Evolutionary conservation across 2,797 vertebrate species (phyloP).

Genomic region (Hoplostethus atlanticus): DNA sequence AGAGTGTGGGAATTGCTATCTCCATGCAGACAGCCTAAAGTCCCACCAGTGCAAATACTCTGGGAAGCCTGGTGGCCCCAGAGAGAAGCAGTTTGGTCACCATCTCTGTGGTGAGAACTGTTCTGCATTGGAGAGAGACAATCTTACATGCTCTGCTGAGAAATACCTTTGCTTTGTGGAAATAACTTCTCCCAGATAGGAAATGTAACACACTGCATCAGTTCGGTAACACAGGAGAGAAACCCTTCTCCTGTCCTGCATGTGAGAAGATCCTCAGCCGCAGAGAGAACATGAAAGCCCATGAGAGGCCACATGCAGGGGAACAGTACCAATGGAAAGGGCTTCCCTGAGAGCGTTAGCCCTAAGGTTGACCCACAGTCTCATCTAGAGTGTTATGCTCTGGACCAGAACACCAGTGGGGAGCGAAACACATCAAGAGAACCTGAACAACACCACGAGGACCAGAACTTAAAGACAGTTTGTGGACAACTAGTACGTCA

Average conservation of each 20-base stretch:
- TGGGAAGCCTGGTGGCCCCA: conserved; percentile 19
- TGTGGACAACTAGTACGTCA: conserved; percentile 59
- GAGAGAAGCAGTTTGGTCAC: background rate
- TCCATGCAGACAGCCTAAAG: background rate
- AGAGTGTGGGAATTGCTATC: conserved; percentile 5
- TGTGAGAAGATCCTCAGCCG: conserved; percentile 5
- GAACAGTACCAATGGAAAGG: background rate
- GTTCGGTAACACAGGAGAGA: conserved; percentile 48
- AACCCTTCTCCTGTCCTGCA: conserved; percentile 8
- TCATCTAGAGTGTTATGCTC: background rate
- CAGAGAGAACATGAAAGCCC: conserved; percentile 24
- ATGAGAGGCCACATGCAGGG: conserved; percentile 15
- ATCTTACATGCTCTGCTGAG: conserved; percentile 25
- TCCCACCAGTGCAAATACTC: background rate
- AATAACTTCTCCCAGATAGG: conserved; percentile 17
- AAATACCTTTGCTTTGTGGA: conserved; percentile 41
- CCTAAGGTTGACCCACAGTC: background rate
- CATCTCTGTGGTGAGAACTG: conserved; percentile 30
- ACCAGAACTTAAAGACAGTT: conserved; percentile 39
- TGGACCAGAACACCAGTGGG: conserved; percentile 17
- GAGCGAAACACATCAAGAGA: conserved; percentile 51
- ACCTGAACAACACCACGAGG: conserved; percentile 30
- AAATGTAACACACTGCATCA: conserved; percentile 31
- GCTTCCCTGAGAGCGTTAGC: background rate
- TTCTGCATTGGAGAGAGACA: conserved; percentile 27